phyloP scores from a whole-genome alignment of 2,888 invertebrate species.

The Rapana venosa region DNA sequence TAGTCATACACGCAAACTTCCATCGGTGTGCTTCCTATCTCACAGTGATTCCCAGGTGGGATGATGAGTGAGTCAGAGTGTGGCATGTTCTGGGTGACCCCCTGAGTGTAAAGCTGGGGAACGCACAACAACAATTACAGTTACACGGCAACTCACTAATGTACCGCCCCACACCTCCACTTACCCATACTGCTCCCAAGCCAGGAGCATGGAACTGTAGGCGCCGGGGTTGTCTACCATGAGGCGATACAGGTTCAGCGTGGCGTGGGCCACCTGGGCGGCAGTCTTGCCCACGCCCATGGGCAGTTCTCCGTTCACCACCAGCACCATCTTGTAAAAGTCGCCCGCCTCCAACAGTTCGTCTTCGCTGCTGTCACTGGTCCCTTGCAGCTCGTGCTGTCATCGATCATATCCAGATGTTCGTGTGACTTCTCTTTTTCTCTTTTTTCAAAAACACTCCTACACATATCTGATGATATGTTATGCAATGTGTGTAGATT shows the following conservation, averaged over 20 bases:
- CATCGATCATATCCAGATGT: not conserved
- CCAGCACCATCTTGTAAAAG: slow-evolving; percentile 83
- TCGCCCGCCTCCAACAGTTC: slow-evolving; percentile 53
- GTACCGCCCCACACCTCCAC: slow-evolving; percentile 34
- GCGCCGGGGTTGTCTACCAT: slow-evolving; percentile 73
- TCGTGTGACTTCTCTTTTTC: too few relatives aligned
- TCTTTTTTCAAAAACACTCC: too few relatives aligned
- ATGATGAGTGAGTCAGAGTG: too few relatives aligned
- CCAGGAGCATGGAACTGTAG: slow-evolving; percentile 76
- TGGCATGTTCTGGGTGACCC: too few relatives aligned
- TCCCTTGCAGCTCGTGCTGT: slow-evolving; percentile 59
- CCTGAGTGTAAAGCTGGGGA: too few relatives aligned
- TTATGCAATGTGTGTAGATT: too few relatives aligned
- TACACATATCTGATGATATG: too few relatives aligned
- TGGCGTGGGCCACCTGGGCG: slow-evolving; percentile 81
- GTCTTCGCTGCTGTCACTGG: slow-evolving; percentile 65
- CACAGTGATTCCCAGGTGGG: too few relatives aligned
- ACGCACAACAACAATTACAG: too few relatives aligned
- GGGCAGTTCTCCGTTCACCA: slow-evolving; percentile 82
- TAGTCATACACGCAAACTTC: too few relatives aligned
- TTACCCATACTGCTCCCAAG: slow-evolving; percentile 79
- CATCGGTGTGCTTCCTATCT: too few relatives aligned
- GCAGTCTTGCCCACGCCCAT: slow-evolving; percentile 84
- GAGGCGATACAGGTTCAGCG: slow-evolving; percentile 82
- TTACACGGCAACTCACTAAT: too few relatives aligned